Percentiles rank a stretch among this genome's conserved stretches.
Conservation (phyloP, 1,140 invertebrate species). For the Pseudoatta argentina region DNA sequence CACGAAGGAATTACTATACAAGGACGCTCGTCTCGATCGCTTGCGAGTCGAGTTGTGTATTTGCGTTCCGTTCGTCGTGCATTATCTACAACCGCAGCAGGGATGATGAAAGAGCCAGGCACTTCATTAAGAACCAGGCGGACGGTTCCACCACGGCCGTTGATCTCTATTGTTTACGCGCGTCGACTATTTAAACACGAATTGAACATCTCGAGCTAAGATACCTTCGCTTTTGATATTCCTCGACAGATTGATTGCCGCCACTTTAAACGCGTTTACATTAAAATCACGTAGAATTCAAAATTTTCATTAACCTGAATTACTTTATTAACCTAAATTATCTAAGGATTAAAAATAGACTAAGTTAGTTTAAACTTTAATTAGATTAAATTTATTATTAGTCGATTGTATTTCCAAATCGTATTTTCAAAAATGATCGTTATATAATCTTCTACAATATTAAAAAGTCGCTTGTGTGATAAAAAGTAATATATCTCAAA, state of each 20-base stretch:
- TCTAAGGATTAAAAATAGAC: background rate
- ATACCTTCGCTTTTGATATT: background rate
- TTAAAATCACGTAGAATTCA: background rate
- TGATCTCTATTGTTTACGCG: constrained; percentile 59
- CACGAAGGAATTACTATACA: constrained; percentile 22
- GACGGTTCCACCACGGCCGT: constrained; percentile 35
- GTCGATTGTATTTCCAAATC: too few species aligned
- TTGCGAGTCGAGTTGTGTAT: constrained; percentile 42
- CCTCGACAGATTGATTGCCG: constrained; percentile 3
- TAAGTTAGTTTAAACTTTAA: too few species aligned
- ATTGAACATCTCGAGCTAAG: constrained; percentile 55
- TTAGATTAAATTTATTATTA: background rate
- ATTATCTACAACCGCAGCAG: constrained; percentile 49
- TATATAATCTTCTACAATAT: background rate
- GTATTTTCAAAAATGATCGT: background rate
- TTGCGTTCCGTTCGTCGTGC: constrained; percentile 44
- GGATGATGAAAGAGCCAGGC: constrained; percentile 58
- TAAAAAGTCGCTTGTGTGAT: background rate
- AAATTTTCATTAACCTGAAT: background rate
- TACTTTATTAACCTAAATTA: background rate
- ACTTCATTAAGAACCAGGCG: constrained; percentile 57
- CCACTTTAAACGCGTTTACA: background rate
- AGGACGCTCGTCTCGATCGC: constrained; percentile 42
- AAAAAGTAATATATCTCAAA: too few species aligned
- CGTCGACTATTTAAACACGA: constrained; percentile 30